Conservation (phyloP, 2,888 invertebrate species). For the Frankliniella intonsa region DNA sequence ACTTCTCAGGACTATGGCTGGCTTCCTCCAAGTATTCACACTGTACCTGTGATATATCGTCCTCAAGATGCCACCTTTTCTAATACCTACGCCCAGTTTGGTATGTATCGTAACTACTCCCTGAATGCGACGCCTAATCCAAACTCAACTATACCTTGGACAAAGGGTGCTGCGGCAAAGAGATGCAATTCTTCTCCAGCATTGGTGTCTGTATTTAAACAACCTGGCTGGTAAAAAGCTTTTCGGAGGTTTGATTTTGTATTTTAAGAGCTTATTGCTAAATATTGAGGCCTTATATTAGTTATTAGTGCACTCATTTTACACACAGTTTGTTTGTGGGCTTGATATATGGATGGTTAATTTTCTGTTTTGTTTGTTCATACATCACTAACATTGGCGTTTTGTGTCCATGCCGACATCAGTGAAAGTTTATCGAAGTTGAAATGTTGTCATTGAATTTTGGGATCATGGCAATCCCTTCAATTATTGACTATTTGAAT, state of each 20-base stretch:
- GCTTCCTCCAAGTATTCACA: not conserved
- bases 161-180: not conserved
- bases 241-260: too few species aligned
- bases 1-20: conserved; percentile 7
- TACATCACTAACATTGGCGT: too few species aligned
- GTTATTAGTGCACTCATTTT: too few species aligned
- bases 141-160: not conserved
- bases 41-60: not conserved
- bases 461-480: too few species aligned
- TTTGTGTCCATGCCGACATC: too few species aligned
- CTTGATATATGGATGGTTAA: not conserved
- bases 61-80: conserved; percentile 4
- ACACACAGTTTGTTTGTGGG: too few species aligned
- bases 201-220: not conserved
- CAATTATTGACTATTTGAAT: too few species aligned
- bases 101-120: conserved; percentile 2
- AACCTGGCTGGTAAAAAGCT: not conserved
- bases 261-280: too few species aligned
- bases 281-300: too few species aligned
- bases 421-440: too few species aligned
- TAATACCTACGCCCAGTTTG: not conserved
- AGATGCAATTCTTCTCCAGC: not conserved
- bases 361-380: not conserved
- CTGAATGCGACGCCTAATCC: not conserved
- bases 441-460: not conserved